Evolutionary conservation across 2,888 invertebrate genomes (phyloP).

Genomic region (Corbicula japonica): DNA sequence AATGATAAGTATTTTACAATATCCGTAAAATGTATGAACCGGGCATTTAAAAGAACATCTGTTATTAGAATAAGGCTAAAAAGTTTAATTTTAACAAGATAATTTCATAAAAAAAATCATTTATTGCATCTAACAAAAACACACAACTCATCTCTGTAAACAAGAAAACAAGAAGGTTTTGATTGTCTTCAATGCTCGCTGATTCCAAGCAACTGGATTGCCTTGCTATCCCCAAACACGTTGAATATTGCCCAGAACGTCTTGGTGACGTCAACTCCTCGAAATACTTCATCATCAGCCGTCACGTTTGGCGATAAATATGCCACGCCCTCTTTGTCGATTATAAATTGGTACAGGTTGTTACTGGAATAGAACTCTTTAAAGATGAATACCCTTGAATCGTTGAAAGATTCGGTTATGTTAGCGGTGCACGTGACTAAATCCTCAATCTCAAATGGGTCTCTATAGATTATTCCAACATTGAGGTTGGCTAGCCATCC

Average conservation of each 20-base stretch:
- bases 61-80: no score
- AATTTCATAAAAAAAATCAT: no score
- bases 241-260: slow-evolving; percentile 62
- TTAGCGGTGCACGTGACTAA: slow-evolving; percentile 59
- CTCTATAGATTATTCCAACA: slow-evolving; percentile 55
- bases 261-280: slow-evolving; percentile 55
- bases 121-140: no score
- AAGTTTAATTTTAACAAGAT: no score
- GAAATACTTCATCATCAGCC: slow-evolving; percentile 37
- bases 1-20: no score
- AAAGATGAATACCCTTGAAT: slow-evolving; percentile 59
- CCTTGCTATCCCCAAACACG: slow-evolving; percentile 60
- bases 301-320: slow-evolving; percentile 64
- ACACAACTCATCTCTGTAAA: no score
- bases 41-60: no score
- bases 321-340: slow-evolving; percentile 48
- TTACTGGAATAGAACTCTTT: slow-evolving; percentile 35
- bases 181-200: no score
- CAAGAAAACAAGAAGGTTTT: no score
- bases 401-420: slow-evolving; percentile 28
- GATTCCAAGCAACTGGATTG: slow-evolving; percentile 49
- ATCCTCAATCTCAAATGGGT: slow-evolving; percentile 32
- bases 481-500: slow-evolving; percentile 59
- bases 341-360: slow-evolving; percentile 50
- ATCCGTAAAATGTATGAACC: no score